Evolutionary conservation across 2,113 vertebrate species (phyloP), one percentile per base, ranked within the genome.

Genomic region (Cyanistes caeruleus): DNA sequence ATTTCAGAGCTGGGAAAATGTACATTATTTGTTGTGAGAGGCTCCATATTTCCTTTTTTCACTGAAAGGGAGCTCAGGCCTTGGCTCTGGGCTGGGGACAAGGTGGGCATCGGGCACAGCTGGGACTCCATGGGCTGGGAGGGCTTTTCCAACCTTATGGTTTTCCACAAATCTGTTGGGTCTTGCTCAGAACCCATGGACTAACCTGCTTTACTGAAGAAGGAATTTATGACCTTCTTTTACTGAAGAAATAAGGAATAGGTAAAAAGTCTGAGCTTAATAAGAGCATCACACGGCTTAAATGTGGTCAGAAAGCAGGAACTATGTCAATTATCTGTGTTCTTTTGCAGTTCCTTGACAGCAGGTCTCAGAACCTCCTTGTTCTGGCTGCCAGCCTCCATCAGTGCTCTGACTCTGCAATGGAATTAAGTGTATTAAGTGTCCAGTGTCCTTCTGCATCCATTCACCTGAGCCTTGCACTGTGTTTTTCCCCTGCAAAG

Each of bases 111-210:
- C 0, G 11, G 67, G 20, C 31, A 62, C 37, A 27, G 39, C 17
- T 30, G 5, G 37, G 44, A 7, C 46, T 59, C 0, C 0, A 2
- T 27, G 53, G 2, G 0, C 62, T 8, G 0, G 33, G 5, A 68
- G 25, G 21, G 2, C 7, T 37, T 67, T 9, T 14, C 37, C 62
- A 59, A 0, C 17, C 6, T 56, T 7, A 15, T 21, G 17, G 6
- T 9, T 49, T 31, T 88, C 13, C 18, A 16, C 7, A 51, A 76
- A 2, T 20, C 33, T 75, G 16, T 10, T 43, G 43, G 4, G 5
- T 19, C n/a, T 68, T 53, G 25, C 43, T 56, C 7, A 39, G 53
- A 43, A 46, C 53, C 33, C 33, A 0, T 28, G 56, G 13, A 23
- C 41, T 69, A 16, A 19, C 24, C 4, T 44, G 15, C 30, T 79